These are phyloP conservation scores for Choloepus hoffmanni DNA, from an alignment of 2,113 vertebrate species.

Conservation along the genomic window DNA sequence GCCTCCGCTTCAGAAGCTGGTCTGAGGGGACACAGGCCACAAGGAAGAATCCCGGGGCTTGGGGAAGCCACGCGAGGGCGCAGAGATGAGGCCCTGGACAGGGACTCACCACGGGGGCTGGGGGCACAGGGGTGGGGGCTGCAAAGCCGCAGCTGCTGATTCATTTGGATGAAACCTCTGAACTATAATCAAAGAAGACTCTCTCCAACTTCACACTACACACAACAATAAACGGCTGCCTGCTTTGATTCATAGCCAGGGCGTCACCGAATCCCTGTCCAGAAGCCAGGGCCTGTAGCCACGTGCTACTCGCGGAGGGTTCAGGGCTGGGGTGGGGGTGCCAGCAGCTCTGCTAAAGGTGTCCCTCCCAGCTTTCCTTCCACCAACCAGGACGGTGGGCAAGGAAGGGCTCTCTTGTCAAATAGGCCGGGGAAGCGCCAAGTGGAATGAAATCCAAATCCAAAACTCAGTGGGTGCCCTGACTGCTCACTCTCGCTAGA, in stretches of 20 bases:
- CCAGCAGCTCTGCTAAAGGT: neutral
- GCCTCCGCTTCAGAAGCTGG: fast-evolving
- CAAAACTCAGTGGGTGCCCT: neutral
- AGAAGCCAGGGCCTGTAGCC: fast-evolving
- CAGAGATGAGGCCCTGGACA: neutral
- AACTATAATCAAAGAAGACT: conserved; percentile 31
- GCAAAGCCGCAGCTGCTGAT: neutral
- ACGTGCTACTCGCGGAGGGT: fast-evolving
- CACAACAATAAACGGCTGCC: conserved; percentile 49
- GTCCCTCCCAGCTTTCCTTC: fast-evolving
- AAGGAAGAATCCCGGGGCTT: neutral
- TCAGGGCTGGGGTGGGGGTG: fast-evolving
- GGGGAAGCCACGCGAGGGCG: fast-evolving
- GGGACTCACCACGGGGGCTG: neutral
- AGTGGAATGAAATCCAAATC: neutral
- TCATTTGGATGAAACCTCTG: conserved; percentile 12
- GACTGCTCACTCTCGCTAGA: too few species aligned
- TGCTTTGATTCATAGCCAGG: conserved; percentile 6
- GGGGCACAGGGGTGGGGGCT: neutral
- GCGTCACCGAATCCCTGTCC: fast-evolving
- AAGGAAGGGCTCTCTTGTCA: fast-evolving
- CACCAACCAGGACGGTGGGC: fast-evolving
- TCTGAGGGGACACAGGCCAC: fast-evolving
- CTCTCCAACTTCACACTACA: neutral
- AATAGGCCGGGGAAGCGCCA: neutral